Conservation (phyloP, 2,888 invertebrate species). For the Cheiracanthium punctorium region DNA sequence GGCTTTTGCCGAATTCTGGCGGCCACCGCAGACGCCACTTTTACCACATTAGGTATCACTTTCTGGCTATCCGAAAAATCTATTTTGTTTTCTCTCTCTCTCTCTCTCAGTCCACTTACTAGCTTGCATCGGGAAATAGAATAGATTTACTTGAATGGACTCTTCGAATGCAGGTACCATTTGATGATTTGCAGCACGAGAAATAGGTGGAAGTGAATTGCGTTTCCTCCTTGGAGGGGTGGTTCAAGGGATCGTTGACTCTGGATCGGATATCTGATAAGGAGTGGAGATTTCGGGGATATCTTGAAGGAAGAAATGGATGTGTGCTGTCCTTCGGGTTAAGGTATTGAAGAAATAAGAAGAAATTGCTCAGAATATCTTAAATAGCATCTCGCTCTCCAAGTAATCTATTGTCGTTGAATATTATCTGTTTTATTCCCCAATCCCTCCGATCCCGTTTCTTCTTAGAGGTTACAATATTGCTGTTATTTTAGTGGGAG, state of each 20-base stretch:
- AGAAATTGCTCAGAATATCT: no score
- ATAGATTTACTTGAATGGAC: conserved; percentile 4
- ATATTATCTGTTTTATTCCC: no score
- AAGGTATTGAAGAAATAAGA: no score
- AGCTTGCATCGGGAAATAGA: background rate
- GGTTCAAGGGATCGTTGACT: background rate
- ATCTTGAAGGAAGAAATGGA: no score
- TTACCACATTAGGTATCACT: conserved; percentile 10
- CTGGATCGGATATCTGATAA: background rate
- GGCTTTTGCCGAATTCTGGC: background rate
- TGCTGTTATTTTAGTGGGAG: no score
- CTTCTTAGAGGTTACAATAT: no score
- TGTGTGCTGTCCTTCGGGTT: no score
- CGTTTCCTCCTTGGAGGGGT: background rate
- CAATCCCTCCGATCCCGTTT: no score
- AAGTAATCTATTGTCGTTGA: no score
- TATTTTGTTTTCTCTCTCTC: background rate
- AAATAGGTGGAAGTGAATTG: background rate
- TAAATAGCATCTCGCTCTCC: no score
- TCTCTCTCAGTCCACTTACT: background rate
- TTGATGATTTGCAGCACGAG: background rate
- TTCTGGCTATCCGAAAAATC: background rate
- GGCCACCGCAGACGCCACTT: background rate
- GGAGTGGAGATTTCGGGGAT: background rate
- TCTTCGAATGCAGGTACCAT: conserved; percentile 20